Base-by-base conservation (phyloP, 2,888 invertebrate genomes). In the Amiota minor region DNA sequence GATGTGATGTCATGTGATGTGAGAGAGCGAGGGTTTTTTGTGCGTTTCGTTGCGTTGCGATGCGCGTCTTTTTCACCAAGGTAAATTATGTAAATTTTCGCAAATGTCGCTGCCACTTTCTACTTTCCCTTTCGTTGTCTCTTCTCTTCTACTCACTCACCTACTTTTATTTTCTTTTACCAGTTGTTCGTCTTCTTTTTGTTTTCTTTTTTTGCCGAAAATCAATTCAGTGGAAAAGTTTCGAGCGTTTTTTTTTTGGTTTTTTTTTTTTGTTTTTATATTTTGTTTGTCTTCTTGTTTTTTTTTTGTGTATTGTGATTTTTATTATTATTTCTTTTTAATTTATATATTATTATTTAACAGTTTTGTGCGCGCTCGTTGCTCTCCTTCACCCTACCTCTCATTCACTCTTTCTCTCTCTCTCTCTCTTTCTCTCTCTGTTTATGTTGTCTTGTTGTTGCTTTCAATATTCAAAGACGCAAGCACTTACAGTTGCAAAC, bases 211-310 rank as follows among this genome's bases (percentile, higher is more conserved):
- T 56, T 10, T 56, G 56, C 18, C 23, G 1, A 72, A 81, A 80
- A 79, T 81, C 86, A 82, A 84, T 85, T 83, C 80, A 81, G 79
- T 83, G 80, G 84, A 80, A 85, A 86, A 85, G 76, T 86, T 84
- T 76, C 72, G 59, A 71, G 74, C 69, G 69, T 74, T 76, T 80
- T 56, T 77, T 79, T 79, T n/a, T n/a, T n/a, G n/a, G n/a, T n/a
- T n/a, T n/a, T n/a, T n/a, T 81, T 76, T 76, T 76, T 62, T 1
- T 50, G 2, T 50, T 11, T 50, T 0, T 53, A n/a, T 53, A 53
- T n/a, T 14, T 12, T 53, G 53, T 53, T 2, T 53, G 53, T 53
- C 14, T 53, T 12, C 53, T 53, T 4, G 4, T n/a, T 50, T 2
- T 12, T 53, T 9, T 53, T 53, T 9, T 1, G 49, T 49, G 9